Conservation (phyloP, 2,113 vertebrate genomes). For the Aptenodytes forsteri region DNA sequence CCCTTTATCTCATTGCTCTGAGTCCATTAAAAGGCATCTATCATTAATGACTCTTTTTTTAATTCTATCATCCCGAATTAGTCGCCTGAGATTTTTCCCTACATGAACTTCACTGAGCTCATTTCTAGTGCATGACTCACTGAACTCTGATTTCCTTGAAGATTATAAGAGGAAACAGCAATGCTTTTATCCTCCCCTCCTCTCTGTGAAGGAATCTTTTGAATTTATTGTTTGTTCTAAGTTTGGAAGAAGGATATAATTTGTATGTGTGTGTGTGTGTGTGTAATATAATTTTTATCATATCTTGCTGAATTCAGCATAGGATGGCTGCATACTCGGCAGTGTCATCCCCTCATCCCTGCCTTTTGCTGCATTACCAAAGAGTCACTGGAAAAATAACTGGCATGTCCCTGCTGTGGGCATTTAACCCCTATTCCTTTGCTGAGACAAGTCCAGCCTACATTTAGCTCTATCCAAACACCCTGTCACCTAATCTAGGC, state of each 20-base stretch:
- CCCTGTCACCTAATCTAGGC: not conserved
- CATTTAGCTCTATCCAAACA: not conserved
- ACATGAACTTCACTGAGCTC: not conserved
- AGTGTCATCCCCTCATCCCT: not conserved
- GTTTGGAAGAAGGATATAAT: not conserved
- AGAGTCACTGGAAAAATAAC: not conserved
- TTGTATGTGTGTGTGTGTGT: not conserved
- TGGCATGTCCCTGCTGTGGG: not conserved
- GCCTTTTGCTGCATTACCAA: not conserved
- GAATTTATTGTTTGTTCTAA: not conserved
- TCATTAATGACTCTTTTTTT: slow-evolving; percentile 35
- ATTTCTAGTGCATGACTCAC: slow-evolving; percentile 13
- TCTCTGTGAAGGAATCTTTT: not conserved
- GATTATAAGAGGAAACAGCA: slow-evolving; percentile 15
- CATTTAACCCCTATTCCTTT: not conserved
- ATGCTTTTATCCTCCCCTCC: not conserved
- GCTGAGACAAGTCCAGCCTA: not conserved
- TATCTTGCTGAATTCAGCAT: not conserved
- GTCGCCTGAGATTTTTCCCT: not conserved
- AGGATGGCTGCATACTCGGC: not conserved
- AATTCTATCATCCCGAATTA: not conserved
- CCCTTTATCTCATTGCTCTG: not conserved
- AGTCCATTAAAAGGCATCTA: not conserved
- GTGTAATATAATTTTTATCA: not conserved
- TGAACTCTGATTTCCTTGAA: slow-evolving; percentile 15